Conservation (phyloP, 2,888 invertebrate genomes). For the Yponomeuta evonymella region DNA sequence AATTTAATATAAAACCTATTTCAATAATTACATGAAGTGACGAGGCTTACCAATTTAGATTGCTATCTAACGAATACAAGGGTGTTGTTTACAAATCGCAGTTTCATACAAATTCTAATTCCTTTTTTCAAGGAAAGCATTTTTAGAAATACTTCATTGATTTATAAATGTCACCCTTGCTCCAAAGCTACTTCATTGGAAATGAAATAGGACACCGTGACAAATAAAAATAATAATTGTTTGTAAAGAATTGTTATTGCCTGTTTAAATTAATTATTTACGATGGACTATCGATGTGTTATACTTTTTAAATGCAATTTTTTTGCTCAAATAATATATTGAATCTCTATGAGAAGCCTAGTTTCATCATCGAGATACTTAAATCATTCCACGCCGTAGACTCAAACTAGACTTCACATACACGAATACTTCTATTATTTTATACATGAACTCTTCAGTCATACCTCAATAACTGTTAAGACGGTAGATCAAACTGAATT, state of each 20-base stretch:
- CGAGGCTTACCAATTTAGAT: neutral
- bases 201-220: slow-evolving; percentile 47
- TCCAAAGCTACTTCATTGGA: neutral
- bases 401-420: neutral
- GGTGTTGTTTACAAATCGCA: neutral
- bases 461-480: neutral
- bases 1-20: slow-evolving; percentile 28
- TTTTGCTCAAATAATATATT: slow-evolving; percentile 1
- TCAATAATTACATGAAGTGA: slow-evolving; percentile 16
- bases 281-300: slow-evolving; percentile 5
- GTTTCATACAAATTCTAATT: neutral
- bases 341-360: neutral
- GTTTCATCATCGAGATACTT: neutral
- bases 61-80: neutral
- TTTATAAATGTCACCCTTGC: neutral
- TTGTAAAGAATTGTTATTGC: slow-evolving; percentile 53
- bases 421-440: neutral
- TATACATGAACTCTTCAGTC: neutral
- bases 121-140: neutral
- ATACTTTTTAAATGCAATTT: neutral
- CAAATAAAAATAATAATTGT: slow-evolving; percentile 48
- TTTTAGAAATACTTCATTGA: neutral
- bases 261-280: slow-evolving; percentile 47
- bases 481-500: slow-evolving; percentile 49
- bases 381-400: neutral